These are phyloP conservation scores for Siniperca knerii DNA, from an alignment of 2,113 vertebrate genomes.

Conservation along the genomic window DNA sequence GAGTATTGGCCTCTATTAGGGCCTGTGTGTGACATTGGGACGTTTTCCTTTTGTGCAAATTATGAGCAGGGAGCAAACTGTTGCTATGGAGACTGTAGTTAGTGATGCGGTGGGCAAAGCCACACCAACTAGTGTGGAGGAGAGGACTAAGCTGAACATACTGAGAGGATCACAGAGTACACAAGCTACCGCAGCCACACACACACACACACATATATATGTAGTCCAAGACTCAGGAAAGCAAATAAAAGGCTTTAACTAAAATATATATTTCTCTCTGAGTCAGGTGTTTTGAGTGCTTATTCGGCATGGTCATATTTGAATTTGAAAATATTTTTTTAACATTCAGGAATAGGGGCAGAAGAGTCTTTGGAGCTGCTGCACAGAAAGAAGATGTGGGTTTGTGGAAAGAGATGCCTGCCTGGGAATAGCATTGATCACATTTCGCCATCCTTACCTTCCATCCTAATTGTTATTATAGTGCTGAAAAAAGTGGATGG, in stretches of 20 bases:
- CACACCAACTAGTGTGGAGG: conserved; percentile 60
- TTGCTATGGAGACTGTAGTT: conserved; percentile 82
- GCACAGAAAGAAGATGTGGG: conserved; percentile 26
- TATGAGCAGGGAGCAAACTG: conserved; percentile 74
- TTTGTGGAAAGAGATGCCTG: conserved; percentile 23
- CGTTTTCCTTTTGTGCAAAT: conserved; percentile 74
- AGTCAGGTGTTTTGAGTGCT: conserved; percentile 43
- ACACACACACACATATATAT: conserved; percentile 16
- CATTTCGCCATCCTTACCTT: conserved; percentile 18
- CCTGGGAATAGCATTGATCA: conserved; percentile 19
- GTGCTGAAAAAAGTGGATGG: conserved; percentile 6
- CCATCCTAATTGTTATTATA: conserved; percentile 8
- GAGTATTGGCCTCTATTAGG: conserved; percentile 53
- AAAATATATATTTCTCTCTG: conserved; percentile 36
- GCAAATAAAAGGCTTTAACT: conserved; percentile 60
- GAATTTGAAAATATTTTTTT: conserved; percentile 35
- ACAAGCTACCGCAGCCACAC: conserved; percentile 21
- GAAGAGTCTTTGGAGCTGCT: conserved; percentile 26
- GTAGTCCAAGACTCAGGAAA: conserved; percentile 21
- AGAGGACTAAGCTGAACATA: conserved; percentile 62
- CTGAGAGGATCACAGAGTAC: conserved; percentile 55
- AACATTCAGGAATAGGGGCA: conserved; percentile 23
- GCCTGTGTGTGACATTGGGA: conserved; percentile 65
- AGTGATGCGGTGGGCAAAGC: conserved; percentile 71
- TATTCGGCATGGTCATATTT: conserved; percentile 40